Base-by-base conservation (phyloP, 2,113 vertebrate species). In the Megalops atlanticus region DNA sequence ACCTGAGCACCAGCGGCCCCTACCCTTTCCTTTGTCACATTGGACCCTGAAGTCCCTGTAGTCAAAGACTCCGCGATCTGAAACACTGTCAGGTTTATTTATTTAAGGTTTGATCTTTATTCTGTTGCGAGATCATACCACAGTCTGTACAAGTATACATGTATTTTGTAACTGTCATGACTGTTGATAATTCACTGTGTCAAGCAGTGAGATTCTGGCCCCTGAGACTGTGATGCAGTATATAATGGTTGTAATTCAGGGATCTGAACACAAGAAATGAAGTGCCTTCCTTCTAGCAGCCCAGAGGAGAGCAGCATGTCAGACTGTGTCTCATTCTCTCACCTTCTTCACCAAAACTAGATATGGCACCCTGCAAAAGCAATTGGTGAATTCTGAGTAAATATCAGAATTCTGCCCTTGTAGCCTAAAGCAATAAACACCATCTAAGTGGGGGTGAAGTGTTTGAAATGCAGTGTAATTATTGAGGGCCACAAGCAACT, bases 1-100 rank as follows among this genome's bases (percentile, higher is more conserved):
- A 93, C 92, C 83, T 80, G 77, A 64, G 0, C 73, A 40, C 15
- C 80, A 78, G 76, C 15, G 27, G 35, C 45, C 27, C 31, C 33
- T 49, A 1, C 12, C 8, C n/a, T 2, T 33, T 2, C 41, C 11
- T n/a, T 68, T 8, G 33, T 12, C 36, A 41, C 64, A 40, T 75
- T 64, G 81, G 82, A 90, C 86, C 86, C 85, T 89, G 27, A 31
- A 40, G 74, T 70, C 52, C 10, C 79, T 84, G 4, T 12, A 52
- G 45, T 81, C 68, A 69, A 78, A 84, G 75, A 82, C n/a, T 74
- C 35, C 38, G 43, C 31, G 27, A 12, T 83, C 64, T 24, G 79
- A 40, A 81, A 49, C 64, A 70, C 76, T 31, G 43, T 84, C 77
- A 79, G 81, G 43, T 45, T 86, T 77, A 45, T 85, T 73, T 82